Conservation (phyloP, 2,113 vertebrate species). For the Myxocyprinus asiaticus region DNA sequence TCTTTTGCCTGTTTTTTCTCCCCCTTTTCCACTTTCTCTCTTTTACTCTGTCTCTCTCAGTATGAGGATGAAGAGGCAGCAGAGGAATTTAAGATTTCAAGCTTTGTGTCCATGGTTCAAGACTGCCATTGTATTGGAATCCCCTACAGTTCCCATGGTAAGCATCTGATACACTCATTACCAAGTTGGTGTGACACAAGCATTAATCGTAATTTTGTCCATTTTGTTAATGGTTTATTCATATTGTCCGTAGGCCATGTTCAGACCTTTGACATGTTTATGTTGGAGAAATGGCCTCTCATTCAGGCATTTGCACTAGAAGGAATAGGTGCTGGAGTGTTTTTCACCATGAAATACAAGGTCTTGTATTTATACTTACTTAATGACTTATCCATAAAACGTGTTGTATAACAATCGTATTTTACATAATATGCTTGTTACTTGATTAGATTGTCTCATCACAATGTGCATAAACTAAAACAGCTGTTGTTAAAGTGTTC, state of each 20-base stretch:
- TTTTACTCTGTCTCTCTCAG: conserved; percentile 66
- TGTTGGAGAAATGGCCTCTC: conserved; percentile 96
- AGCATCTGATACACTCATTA: conserved; percentile 14
- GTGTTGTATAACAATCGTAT: too few relatives aligned
- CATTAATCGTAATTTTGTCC: background rate
- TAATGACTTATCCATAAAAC: background rate
- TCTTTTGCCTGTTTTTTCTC: background rate
- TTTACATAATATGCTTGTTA: too few relatives aligned
- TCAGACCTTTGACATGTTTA: conserved; percentile 96
- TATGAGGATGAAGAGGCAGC: conserved; percentile 96
- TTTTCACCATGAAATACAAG: conserved; percentile 96
- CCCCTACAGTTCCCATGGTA: conserved; percentile 91
- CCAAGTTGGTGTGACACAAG: background rate
- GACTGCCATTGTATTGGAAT: conserved; percentile 90
- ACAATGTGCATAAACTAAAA: too few relatives aligned
- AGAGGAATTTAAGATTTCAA: conserved; percentile 97
- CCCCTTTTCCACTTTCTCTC: background rate
- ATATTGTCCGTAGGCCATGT: conserved; percentile 78
- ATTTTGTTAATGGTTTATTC: conserved; percentile 13
- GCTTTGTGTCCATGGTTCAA: conserved; percentile 95
- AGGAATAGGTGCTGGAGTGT: conserved; percentile 92
- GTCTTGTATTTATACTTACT: conserved; percentile 62
- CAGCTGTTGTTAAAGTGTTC: too few relatives aligned
- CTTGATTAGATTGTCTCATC: too few relatives aligned
- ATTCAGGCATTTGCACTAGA: conserved; percentile 96